A percentile compares a stretch with the other conserved stretches of the same genome.
Evolutionary conservation across 2,797 vertebrate genomes (phyloP).

Genomic region (Oryzias dopingdopingensis): DNA sequence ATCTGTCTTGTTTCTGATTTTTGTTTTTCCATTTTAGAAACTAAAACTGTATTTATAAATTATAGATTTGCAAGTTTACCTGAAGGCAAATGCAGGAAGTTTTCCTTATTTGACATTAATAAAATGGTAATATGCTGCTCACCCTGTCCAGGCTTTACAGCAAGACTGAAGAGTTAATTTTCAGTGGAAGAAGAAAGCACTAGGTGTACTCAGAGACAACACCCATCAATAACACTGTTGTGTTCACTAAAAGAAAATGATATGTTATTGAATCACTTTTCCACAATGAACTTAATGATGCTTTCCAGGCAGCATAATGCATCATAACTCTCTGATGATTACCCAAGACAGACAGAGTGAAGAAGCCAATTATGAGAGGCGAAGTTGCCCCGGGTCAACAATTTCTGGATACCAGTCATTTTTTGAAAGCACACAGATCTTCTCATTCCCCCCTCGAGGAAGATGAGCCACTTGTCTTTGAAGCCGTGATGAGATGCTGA

Average conservation of each 20-base stretch:
- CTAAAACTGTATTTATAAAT: too few relatives aligned
- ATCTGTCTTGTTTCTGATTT: too few relatives aligned
- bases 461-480: conserved; percentile 70
- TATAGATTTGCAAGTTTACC: too few relatives aligned
- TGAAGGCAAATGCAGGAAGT: too few relatives aligned
- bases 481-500: conserved; percentile 73
- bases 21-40: too few relatives aligned
- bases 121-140: conserved; percentile 1
- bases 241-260: conserved; percentile 65
- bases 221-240: conserved; percentile 38
- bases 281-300: conserved; percentile 61
- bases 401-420: conserved; percentile 75
- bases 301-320: conserved; percentile 66
- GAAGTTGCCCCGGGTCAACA: conserved; percentile 66
- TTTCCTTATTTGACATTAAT: too few relatives aligned
- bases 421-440: conserved; percentile 62
- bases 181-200: conserved; percentile 39
- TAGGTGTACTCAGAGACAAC: conserved; percentile 26
- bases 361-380: conserved; percentile 69
- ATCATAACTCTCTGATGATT: conserved; percentile 64
- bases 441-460: conserved; percentile 51
- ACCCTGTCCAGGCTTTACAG: conserved; percentile 35
- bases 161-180: conserved; percentile 40
- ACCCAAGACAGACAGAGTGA: conserved; percentile 59
- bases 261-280: conserved; percentile 67